A percentile compares a stretch with the other conserved stretches of the same genome.
Conservation (phyloP, 2,888 invertebrate species). For the Schizotus pectinicornis region DNA sequence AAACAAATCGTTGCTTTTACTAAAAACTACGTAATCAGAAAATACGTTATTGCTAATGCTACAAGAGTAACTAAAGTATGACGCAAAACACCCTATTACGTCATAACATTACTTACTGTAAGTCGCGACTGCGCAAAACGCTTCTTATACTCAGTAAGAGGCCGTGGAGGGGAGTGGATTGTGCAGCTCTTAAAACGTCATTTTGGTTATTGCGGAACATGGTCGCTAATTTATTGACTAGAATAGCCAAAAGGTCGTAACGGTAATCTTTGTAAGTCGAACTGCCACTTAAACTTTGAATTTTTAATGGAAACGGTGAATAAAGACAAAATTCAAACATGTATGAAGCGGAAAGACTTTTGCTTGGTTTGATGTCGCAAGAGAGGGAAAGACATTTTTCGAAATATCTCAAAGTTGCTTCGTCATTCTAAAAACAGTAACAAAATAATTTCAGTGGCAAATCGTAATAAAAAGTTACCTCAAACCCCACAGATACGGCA, state of each 20-base stretch:
- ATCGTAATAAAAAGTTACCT: slow-evolving; percentile 42
- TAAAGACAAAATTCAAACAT: slow-evolving; percentile 60
- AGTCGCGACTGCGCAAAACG: slow-evolving; percentile 7
- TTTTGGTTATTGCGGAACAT: slow-evolving; percentile 22
- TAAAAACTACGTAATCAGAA: background rate
- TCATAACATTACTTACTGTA: too few relatives aligned
- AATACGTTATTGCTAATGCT: background rate
- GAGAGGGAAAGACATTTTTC: slow-evolving; percentile 58
- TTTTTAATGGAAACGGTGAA: slow-evolving; percentile 40
- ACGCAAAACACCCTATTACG: too few relatives aligned
- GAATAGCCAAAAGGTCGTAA: slow-evolving; percentile 28
- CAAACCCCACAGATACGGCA: slow-evolving; percentile 48
- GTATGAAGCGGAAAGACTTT: slow-evolving; percentile 78
- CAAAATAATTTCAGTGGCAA: background rate
- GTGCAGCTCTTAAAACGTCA: slow-evolving; percentile 13
- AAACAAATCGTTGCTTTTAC: slow-evolving; percentile 38
- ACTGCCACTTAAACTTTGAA: slow-evolving; percentile 1
- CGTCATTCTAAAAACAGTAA: slow-evolving; percentile 36
- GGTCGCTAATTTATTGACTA: slow-evolving; percentile 37
- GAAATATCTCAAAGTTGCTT: slow-evolving; percentile 43
- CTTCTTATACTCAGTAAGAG: slow-evolving; percentile 8
- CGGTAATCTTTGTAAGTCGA: slow-evolving; percentile 8
- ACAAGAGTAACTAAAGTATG: too few relatives aligned
- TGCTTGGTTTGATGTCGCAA: slow-evolving; percentile 75
- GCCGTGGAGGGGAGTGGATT: slow-evolving; percentile 16